Evolutionary conservation across 2,797 vertebrate species (phyloP), one percentile per base, ranked within the genome.

Genomic region (Peromyscus aztecus): DNA sequence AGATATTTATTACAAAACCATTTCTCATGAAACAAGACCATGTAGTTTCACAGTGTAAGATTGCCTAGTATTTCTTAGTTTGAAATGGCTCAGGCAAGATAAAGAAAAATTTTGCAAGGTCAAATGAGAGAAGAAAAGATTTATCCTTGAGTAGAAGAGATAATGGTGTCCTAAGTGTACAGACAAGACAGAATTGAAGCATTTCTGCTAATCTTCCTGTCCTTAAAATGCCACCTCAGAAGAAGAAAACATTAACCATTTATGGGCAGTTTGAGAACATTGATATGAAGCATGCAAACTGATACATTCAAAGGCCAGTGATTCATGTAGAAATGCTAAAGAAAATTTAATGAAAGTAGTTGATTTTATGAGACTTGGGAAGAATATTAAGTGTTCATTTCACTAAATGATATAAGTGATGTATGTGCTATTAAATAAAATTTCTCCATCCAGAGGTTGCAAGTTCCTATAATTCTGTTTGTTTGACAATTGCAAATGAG

Each of bases 401-500:
- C 4, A n/a, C 2, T 81, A 93, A 81, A 65, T 80, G 63, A 90
- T 67, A 81, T 67, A 75, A 92, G 81, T 88, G 40, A 27, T 21
- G 40, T 67, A 61, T 65, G 43, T 89, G 29, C 9, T 89, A 69
- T 37, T 46, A 86, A 90, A 81, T 96, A 80, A 77, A 94, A 80
- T 75, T 94, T 94, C 12, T 84, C 31, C 88, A 94, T n/a, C 12
- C 34, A 83, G 83, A 94, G 49, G 17, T 76, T 83, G 65, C 43
- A 94, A 89, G 49, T 94, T 93, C 52, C 34, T 27, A 13, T 40
- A 89, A 94, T 92, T 93, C 91, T 67, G 24, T 46, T 63, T 87
- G 59, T 31, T 91, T 93, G 92, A 83, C 29, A 94, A 84, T 95
- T 96, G 78, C 88, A 95, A 92, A 89, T 81, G 43, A 95, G 6